Conservation (phyloP, 2,113 vertebrate genomes). For the Oreochromis tanganicae region DNA sequence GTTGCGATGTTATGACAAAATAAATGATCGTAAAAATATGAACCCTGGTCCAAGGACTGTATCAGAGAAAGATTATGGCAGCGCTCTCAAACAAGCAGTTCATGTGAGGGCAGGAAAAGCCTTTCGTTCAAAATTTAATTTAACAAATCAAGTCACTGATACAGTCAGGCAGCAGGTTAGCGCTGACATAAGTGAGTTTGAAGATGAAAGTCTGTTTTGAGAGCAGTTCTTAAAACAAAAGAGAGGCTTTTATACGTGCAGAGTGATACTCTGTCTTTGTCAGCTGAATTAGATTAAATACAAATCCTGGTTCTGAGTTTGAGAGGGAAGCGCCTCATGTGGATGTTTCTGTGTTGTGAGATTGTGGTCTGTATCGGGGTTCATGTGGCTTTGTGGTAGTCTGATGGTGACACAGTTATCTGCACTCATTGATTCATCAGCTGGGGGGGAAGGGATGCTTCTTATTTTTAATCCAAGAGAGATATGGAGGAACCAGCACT, state of each 20-base stretch:
- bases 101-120: not conserved
- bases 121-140: not conserved
- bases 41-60: constrained; percentile 23
- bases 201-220: not conserved
- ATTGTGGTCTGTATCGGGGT: not conserved
- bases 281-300: constrained; percentile 8
- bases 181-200: not conserved
- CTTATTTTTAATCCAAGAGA: constrained; percentile 56
- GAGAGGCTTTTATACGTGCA: not conserved
- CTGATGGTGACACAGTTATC: constrained; percentile 49
- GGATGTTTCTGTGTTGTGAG: not conserved
- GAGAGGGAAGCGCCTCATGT: not conserved
- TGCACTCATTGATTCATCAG: constrained; percentile 49
- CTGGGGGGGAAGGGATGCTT: not conserved
- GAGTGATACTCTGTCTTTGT: not conserved
- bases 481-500: not conserved
- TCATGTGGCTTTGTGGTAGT: constrained; percentile 2
- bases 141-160: not conserved
- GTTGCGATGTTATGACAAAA: not conserved
- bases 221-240: not conserved
- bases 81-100: not conserved
- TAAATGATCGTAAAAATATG: constrained; percentile 12
- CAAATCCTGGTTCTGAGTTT: not conserved
- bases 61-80: not conserved
- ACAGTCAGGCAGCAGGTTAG: not conserved